Base-by-base conservation (phyloP, 2,113 vertebrate genomes). In the Cynocephalus volans region DNA sequence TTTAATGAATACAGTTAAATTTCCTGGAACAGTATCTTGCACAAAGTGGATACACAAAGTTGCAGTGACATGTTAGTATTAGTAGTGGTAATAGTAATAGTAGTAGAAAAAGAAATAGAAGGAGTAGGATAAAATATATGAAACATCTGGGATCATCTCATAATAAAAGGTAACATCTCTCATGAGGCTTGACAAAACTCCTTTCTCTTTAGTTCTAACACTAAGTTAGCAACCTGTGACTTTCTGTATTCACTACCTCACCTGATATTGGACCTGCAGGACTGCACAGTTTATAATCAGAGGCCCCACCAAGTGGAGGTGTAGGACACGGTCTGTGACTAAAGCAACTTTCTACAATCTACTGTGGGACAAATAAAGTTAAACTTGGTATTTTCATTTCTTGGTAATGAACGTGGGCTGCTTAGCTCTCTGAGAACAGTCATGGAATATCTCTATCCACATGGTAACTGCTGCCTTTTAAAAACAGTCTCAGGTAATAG, bases 261-360 rank as follows among this genome's bases (percentile, higher is more conserved):
- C 31, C 36, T 86, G 52, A 21, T 72, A 79, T 72, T 33, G 31
- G 69, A 48, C 77, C 69, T 72, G 5, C 6, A 94, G 73, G 88
- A 58, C 19, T 54, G n/a, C 0, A 2, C 3, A n/a, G 15, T 41
- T 58, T 31, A 56, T 48, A 48, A 33, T 72, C 73, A 65, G 28
- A 95, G 90, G 60, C 31, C 77, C 52, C 77, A 88, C 21, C 9
- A 62, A 36, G 58, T 65, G 23, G 70, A 70, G n/a, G 64, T 52
- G 17, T 11, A 69, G 54, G 21, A 11, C 69, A 70, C 0, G 0
- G 24, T 62, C 2, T 96, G 85, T 83, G 96, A 94, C 77, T 91
- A 50, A 86, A 75, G 90, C 91, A 95, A 83, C 64, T 79, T 95
- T 96, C 90, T 85, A 60, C 33, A 93, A 58, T 89, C 90, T 96